Evolutionary conservation across 2,113 vertebrate species (phyloP).

Genomic region (cattle (Bos taurus)): DNA sequence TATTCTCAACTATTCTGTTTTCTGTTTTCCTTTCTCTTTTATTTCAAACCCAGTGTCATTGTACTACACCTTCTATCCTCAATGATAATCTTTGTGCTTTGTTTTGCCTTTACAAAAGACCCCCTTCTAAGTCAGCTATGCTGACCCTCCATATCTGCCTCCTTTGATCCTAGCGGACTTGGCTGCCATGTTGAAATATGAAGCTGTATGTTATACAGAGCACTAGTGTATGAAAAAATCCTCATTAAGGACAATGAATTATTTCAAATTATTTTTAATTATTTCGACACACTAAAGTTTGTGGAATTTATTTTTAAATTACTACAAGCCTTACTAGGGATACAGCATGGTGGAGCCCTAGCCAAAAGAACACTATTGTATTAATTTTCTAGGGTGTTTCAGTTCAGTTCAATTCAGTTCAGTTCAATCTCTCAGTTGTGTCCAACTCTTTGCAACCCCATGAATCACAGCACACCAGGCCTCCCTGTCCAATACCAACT

Average conservation of each 20-base stretch:
- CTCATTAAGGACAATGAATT: background rate
- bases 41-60: background rate
- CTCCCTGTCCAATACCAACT: no score
- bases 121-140: rapidly evolving
- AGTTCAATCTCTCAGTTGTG: no score
- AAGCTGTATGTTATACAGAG: background rate
- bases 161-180: no score
- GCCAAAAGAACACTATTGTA: background rate
- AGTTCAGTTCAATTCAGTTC: no score
- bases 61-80: rapidly evolving
- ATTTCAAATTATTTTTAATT: background rate
- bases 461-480: no score
- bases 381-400: background rate
- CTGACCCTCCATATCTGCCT: background rate
- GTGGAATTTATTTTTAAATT: background rate
- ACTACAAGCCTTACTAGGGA: background rate
- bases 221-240: background rate
- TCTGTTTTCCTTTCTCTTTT: background rate
- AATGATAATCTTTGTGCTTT: background rate
- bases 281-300: background rate
- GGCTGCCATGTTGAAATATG: background rate
- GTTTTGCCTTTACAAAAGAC: background rate
- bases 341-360: background rate
- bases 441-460: no score
- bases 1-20: background rate